Conservation (phyloP, 2,797 vertebrate genomes). For the Poeciliopsis presidionis region DNA sequence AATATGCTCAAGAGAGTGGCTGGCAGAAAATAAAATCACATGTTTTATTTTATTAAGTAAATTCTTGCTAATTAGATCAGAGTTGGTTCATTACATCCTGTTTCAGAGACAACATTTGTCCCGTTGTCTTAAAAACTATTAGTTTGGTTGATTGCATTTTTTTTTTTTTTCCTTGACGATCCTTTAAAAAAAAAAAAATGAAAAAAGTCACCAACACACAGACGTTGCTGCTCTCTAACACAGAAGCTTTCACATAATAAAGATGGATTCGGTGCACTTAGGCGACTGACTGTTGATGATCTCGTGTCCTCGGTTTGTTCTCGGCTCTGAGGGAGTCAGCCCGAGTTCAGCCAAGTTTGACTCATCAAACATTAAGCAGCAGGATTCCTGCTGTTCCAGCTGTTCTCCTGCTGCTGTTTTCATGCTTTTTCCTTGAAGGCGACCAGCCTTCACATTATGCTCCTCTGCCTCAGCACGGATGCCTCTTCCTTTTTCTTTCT, state of each 20-base stretch:
- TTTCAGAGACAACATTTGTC: conserved; percentile 15
- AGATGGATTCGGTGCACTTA: conserved; percentile 8
- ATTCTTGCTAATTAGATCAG: conserved; percentile 32
- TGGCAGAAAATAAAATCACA: conserved; percentile 4
- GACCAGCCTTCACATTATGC: conserved; percentile 10
- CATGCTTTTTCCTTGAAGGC: background rate
- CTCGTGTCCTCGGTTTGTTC: conserved; percentile 32
- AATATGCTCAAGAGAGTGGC: conserved; percentile 9
- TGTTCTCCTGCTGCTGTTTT: conserved; percentile 14
- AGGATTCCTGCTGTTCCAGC: conserved; percentile 41
- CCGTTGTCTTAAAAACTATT: conserved; percentile 31
- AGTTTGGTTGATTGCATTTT: conserved; percentile 17
- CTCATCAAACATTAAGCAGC: conserved; percentile 55
- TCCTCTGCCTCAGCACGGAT: conserved; percentile 21
- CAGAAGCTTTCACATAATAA: background rate
- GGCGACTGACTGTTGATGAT: conserved; percentile 20
- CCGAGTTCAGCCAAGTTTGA: conserved; percentile 45
- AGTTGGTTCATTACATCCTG: conserved; percentile 39
- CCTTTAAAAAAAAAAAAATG: background rate
- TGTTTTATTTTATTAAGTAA: conserved; percentile 24
- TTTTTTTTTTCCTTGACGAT: conserved; percentile 28
- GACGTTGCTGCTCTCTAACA: conserved; percentile 18
- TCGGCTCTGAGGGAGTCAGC: conserved; percentile 41
- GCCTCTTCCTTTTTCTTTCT: background rate
- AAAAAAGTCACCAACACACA: too few relatives aligned